A percentile compares a stretch with the other conserved stretches of the same genome.
Conservation (phyloP, 1,140 invertebrate genomes). For the Pemphigus obesinymphae region DNA sequence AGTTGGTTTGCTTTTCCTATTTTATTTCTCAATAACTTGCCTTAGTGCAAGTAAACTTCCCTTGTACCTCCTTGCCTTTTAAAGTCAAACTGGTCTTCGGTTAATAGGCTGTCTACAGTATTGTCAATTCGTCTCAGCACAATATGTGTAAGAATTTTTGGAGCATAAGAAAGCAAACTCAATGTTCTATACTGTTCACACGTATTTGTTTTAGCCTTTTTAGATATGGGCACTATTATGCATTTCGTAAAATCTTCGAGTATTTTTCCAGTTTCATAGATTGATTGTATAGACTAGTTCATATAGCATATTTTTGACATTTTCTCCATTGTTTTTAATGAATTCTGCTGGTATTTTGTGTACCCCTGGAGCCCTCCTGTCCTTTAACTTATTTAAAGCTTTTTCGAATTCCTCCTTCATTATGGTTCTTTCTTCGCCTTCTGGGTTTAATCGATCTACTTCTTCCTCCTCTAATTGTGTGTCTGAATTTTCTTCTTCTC, state of each 20-base stretch:
- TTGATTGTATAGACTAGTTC: no score
- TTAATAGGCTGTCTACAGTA: no score
- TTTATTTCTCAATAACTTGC: no score
- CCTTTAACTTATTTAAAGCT: no score
- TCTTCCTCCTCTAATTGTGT: background rate
- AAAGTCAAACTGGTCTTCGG: background rate
- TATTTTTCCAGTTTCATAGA: background rate
- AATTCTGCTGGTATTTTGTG: no score
- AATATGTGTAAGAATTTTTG: background rate
- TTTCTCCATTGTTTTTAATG: background rate
- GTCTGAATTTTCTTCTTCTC: background rate
- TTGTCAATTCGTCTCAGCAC: background rate
- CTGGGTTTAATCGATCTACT: background rate
- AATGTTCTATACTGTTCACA: background rate
- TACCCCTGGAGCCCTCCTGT: background rate
- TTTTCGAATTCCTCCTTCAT: no score
- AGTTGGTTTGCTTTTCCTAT: no score
- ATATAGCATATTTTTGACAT: no score
- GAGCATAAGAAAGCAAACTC: background rate
- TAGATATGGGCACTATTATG: background rate
- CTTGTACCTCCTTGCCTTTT: background rate
- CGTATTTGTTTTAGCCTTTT: background rate
- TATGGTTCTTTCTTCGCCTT: background rate
- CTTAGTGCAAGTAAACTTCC: background rate
- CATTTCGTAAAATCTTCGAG: background rate